These are phyloP conservation scores for Pseudochirops cupreus DNA, from an alignment of 2,797 vertebrate species.

Conservation along the genomic window DNA sequence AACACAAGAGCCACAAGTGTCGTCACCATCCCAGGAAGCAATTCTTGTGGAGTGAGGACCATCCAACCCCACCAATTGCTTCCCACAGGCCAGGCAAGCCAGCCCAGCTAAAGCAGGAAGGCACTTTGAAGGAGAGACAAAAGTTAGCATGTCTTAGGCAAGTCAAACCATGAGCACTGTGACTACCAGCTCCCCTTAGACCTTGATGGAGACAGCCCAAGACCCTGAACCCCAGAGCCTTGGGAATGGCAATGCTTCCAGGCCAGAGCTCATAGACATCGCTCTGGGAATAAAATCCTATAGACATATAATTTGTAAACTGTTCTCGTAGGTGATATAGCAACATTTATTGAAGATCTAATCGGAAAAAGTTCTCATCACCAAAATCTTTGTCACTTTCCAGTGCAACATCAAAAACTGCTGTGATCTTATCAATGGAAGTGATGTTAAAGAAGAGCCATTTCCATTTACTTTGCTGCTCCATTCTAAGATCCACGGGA, in stretches of 20 bases:
- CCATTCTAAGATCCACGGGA: too few relatives aligned
- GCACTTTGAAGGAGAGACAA: neutral
- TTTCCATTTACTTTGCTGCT: too few relatives aligned
- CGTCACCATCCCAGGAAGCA: neutral
- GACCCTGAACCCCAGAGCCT: neutral
- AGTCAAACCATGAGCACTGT: neutral
- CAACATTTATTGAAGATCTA: neutral
- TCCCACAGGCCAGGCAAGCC: neutral
- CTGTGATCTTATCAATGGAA: neutral
- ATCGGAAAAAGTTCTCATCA: neutral
- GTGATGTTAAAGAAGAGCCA: too few relatives aligned
- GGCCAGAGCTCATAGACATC: neutral
- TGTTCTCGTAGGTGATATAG: neutral
- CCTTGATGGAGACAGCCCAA: too few relatives aligned
- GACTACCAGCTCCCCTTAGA: neutral
- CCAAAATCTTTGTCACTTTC: neutral
- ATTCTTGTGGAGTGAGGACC: neutral
- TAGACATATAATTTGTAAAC: neutral
- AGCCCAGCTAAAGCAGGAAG: neutral
- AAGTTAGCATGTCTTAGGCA: neutral
- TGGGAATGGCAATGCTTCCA: neutral
- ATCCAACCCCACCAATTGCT: neutral
- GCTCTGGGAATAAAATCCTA: neutral
- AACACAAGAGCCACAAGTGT: too few relatives aligned
- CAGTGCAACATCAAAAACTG: neutral